Percentiles rank a stretch among this genome's conserved stretches.
Evolutionary conservation across 2,888 invertebrate species (phyloP).

Genomic region (Mamestra brassicae): DNA sequence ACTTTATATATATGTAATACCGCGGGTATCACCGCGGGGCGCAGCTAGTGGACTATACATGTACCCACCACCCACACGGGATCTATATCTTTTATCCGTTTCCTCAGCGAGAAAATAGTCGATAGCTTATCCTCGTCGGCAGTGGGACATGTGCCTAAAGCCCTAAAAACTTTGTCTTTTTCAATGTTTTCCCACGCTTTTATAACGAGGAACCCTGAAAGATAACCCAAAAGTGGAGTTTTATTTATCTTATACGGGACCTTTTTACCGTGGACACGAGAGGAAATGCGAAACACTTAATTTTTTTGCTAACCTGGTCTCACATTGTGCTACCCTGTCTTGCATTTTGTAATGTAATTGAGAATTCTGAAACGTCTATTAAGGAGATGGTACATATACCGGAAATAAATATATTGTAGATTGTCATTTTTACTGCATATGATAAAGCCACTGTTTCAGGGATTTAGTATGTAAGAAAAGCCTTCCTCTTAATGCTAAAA

Average conservation of each 20-base stretch:
- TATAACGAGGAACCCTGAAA: conserved; percentile 26
- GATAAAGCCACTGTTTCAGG: background rate
- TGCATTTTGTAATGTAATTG: background rate
- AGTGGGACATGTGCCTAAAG: background rate
- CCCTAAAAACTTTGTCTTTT: conserved; percentile 26
- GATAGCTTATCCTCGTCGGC: too few species aligned
- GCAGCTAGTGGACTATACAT: too few species aligned
- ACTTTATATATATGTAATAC: too few species aligned
- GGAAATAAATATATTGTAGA: too few species aligned
- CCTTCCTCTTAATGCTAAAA: background rate
- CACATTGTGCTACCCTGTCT: background rate
- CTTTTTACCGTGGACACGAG: conserved; percentile 40
- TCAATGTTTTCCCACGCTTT: conserved; percentile 49
- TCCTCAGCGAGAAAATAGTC: too few species aligned
- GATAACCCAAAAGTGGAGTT: conserved; percentile 47
- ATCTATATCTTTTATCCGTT: too few species aligned
- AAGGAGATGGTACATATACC: too few species aligned
- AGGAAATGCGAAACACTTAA: conserved; percentile 38
- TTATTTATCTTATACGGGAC: conserved; percentile 50
- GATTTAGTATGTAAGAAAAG: background rate
- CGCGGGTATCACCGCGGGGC: too few species aligned
- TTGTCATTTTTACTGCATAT: background rate
- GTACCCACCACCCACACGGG: too few species aligned
- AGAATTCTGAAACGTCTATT: too few species aligned
- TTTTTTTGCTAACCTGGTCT: conserved; percentile 16